These are phyloP conservation scores for Phylloscopus trochilus DNA, from an alignment of 2,113 vertebrate species.

Conservation along the genomic window DNA sequence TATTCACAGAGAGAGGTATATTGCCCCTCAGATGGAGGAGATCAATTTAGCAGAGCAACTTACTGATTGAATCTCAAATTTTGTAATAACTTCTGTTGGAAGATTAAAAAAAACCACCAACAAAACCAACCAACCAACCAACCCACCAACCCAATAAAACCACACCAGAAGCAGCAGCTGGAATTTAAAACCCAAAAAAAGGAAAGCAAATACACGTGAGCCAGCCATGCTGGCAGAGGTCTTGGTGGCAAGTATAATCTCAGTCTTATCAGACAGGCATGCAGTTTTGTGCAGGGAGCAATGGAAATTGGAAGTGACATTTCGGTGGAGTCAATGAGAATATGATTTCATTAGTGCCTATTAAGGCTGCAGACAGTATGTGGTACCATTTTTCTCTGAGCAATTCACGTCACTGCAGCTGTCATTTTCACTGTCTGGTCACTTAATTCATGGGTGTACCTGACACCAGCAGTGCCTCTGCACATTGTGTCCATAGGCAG, in stretches of 20 bases:
- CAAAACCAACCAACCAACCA: neutral
- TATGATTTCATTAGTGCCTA: constrained; percentile 52
- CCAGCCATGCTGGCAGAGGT: neutral
- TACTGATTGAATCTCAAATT: neutral
- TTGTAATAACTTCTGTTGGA: neutral
- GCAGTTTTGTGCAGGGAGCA: constrained; percentile 1
- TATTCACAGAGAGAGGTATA: neutral
- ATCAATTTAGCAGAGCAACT: neutral
- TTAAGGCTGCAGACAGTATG: constrained; percentile 38
- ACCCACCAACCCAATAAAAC: neutral
- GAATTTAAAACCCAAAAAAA: neutral
- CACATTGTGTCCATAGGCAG: neutral
- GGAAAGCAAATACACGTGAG: neutral
- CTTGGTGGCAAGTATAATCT: neutral
- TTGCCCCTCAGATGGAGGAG: neutral
- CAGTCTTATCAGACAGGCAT: constrained; percentile 18
- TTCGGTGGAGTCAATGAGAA: constrained; percentile 19
- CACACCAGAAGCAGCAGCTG: neutral
- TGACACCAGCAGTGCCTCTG: constrained; percentile 30
- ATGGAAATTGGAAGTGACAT: constrained; percentile 56
- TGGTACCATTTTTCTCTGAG: constrained; percentile 41
- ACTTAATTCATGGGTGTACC: constrained; percentile 14
- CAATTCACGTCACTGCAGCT: constrained; percentile 44
- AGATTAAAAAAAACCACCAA: neutral
- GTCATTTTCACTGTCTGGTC: constrained; percentile 28